Evolutionary conservation across 2,888 invertebrate species (phyloP).

Genomic region (Morpho deidamia): DNA sequence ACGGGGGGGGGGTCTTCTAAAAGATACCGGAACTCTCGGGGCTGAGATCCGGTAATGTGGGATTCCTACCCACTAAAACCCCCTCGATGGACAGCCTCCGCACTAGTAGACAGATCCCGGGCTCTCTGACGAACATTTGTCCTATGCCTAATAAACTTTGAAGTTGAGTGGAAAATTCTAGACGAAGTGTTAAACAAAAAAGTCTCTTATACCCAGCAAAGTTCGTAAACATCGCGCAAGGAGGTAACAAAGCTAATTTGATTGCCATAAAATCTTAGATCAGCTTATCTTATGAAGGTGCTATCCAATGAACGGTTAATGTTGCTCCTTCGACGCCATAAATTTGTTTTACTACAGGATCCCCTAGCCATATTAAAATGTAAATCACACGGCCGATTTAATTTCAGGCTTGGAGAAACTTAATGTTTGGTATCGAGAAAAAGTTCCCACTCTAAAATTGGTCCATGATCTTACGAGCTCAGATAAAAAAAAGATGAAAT

Average conservation of each 20-base stretch:
- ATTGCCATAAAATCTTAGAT: constrained; percentile 43
- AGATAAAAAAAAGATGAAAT: no score
- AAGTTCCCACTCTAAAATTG: neutral
- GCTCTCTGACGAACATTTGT: no score
- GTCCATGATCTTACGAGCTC: no score
- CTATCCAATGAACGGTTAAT: constrained; percentile 43
- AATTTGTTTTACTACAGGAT: constrained; percentile 63
- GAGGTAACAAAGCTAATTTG: constrained; percentile 43
- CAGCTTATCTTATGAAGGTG: constrained; percentile 25
- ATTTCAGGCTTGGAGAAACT: constrained; percentile 70
- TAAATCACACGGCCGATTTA: constrained; percentile 74
- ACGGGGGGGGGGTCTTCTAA: no score
- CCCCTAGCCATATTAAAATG: constrained; percentile 74
- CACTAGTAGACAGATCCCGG: no score
- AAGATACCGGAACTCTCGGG: no score
- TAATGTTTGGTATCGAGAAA: constrained; percentile 33
- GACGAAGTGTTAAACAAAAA: no score
- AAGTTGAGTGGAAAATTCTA: no score
- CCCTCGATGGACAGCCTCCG: no score
- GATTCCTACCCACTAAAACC: no score
- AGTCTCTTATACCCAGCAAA: constrained; percentile 7
- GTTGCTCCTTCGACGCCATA: constrained; percentile 61
- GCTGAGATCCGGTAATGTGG: no score
- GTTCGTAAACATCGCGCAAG: constrained; percentile 18
- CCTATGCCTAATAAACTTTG: no score